Evolutionary conservation across 2,888 invertebrate genomes (phyloP).

Genomic region (Hirtodrosophila duncani): DNA sequence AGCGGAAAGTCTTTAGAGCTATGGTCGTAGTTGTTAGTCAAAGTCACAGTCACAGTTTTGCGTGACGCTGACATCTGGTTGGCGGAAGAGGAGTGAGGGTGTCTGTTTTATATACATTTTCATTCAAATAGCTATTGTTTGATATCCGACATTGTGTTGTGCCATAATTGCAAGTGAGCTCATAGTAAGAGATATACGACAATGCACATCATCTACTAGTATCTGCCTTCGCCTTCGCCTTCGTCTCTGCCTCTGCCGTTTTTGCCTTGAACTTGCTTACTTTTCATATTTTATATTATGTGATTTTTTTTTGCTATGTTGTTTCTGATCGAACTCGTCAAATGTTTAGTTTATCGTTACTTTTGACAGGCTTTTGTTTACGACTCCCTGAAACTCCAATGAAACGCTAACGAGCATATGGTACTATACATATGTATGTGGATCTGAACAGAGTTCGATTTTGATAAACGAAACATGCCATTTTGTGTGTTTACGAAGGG

Average conservation of each 20-base stretch:
- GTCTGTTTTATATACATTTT: too few species aligned
- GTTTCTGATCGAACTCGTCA: too few species aligned
- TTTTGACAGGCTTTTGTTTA: constrained; percentile 57
- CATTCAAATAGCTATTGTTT: neutral
- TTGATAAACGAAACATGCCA: constrained; percentile 52
- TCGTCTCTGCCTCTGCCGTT: too few species aligned
- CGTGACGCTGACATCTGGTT: constrained; percentile 21
- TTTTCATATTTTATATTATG: constrained; percentile 25
- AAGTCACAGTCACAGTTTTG: constrained; percentile 31
- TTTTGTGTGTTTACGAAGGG: constrained; percentile 38
- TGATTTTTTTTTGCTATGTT: constrained; percentile 22
- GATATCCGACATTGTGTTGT: constrained; percentile 36
- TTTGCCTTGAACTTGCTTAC: constrained; percentile 62
- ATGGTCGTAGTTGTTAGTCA: constrained; percentile 37
- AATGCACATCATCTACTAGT: too few species aligned
- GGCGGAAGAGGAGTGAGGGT: too few species aligned
- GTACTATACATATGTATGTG: neutral
- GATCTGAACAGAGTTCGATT: constrained; percentile 22
- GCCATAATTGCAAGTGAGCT: constrained; percentile 46
- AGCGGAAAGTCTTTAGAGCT: constrained; percentile 17
- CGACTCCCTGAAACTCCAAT: constrained; percentile 7
- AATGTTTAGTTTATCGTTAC: constrained; percentile 28
- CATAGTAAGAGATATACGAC: constrained; percentile 17
- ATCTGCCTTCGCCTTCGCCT: too few species aligned
- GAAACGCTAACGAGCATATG: constrained; percentile 15